These are phyloP conservation scores for Machimus rusticus DNA, from an alignment of 2,888 invertebrate genomes.

Conservation along the genomic window DNA sequence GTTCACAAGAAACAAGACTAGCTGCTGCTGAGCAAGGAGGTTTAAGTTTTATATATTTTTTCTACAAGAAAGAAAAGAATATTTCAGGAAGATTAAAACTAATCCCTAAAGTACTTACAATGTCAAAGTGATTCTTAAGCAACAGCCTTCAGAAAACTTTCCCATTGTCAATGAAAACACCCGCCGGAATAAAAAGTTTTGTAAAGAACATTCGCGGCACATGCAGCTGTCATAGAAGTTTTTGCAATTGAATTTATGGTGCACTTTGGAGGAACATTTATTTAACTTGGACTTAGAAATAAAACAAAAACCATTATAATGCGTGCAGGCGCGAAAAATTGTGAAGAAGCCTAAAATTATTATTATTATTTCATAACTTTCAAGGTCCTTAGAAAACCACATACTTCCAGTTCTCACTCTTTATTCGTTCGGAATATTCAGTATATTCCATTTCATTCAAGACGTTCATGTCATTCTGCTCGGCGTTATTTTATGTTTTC, in stretches of 20 bases:
- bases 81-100: slow-evolving; percentile 10
- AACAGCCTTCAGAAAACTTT: slow-evolving; percentile 1
- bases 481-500: no score
- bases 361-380: no score
- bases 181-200: slow-evolving; percentile 4
- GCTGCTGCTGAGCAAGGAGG: neutral
- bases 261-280: neutral
- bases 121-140: neutral
- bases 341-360: neutral
- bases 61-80: neutral
- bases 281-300: neutral
- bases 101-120: slow-evolving; percentile 3
- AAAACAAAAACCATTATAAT: neutral
- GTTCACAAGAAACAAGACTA: neutral
- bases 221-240: slow-evolving; percentile 30
- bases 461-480: no score
- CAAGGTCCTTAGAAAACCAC: no score
- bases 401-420: no score
- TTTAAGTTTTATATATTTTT: neutral
- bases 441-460: no score
- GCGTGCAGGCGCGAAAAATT: neutral
- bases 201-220: neutral
- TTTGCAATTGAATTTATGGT: slow-evolving; percentile 21
- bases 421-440: no score
- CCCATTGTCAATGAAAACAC: slow-evolving; percentile 25